Percentiles rank a stretch among this genome's conserved stretches.
Conservation (phyloP, 1,140 invertebrate species). For the Caenorhabditis remanei region DNA sequence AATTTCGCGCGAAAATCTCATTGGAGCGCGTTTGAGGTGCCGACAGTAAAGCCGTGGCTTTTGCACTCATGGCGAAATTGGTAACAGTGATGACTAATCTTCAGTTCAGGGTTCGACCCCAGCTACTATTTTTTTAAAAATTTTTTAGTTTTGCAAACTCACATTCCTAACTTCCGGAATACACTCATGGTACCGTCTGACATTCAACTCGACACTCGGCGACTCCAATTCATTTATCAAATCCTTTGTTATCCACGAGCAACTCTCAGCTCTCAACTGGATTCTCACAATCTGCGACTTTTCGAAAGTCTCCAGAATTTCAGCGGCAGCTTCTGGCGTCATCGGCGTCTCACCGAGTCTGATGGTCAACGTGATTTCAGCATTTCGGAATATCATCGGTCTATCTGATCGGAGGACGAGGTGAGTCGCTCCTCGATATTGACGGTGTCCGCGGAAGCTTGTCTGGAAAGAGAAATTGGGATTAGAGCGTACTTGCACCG, state of each 20-base stretch:
- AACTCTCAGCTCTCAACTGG: background rate
- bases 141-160: too few relatives aligned
- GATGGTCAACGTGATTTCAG: slow-evolving; percentile 6
- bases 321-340: background rate
- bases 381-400: background rate
- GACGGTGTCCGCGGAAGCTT: background rate
- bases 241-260: background rate
- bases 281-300: background rate
- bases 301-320: slow-evolving; percentile 18
- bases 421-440: background rate
- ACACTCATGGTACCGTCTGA: background rate
- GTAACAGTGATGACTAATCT: too few relatives aligned
- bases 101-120: background rate
- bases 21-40: too few relatives aligned
- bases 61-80: too few relatives aligned
- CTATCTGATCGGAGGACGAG: background rate
- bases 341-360: background rate
- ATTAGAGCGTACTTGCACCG: too few relatives aligned
- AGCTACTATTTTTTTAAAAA: too few relatives aligned
- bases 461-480: background rate
- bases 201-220: background rate
- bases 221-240: background rate
- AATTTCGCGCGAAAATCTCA: too few relatives aligned
- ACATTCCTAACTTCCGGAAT: background rate
- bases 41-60: too few relatives aligned